These are phyloP conservation scores for Monopterus albus DNA, from an alignment of 2,113 vertebrate species.

Conservation along the genomic window DNA sequence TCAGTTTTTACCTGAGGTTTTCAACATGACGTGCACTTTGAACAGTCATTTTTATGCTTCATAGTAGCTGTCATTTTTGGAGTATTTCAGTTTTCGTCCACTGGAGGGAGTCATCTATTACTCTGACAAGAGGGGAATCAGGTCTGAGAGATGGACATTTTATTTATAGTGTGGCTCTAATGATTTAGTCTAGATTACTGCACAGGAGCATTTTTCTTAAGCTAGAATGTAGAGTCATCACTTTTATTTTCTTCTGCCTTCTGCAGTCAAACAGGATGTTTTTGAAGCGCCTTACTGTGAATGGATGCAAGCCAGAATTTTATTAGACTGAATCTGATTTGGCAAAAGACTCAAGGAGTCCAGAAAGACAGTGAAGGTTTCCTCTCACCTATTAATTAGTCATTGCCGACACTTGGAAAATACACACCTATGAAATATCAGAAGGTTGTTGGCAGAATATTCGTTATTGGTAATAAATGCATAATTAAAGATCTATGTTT, in stretches of 20 bases:
- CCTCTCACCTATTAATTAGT: background rate
- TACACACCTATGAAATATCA: conserved; percentile 20
- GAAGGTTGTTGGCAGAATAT: conserved; percentile 28
- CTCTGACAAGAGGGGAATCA: background rate
- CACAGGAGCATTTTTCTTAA: background rate
- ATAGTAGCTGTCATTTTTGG: background rate
- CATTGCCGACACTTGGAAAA: background rate
- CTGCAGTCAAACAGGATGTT: background rate
- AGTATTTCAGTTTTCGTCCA: conserved; percentile 26
- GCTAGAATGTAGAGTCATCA: background rate
- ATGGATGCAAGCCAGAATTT: background rate
- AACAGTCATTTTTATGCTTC: conserved; percentile 5
- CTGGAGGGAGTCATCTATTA: conserved; percentile 31
- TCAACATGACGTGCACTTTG: conserved; percentile 1
- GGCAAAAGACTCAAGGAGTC: background rate
- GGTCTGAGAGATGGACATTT: background rate
- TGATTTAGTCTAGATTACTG: background rate
- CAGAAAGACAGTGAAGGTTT: background rate
- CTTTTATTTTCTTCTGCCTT: background rate
- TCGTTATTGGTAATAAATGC: background rate
- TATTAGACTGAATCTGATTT: background rate
- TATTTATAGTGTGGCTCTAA: background rate
- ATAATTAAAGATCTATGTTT: conserved; percentile 38
- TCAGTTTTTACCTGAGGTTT: conserved; percentile 9
- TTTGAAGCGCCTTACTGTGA: background rate